Evolutionary conservation across 2,797 vertebrate species (phyloP), one percentile per base, ranked within the genome.

Genomic region (Octomys mimax): DNA sequence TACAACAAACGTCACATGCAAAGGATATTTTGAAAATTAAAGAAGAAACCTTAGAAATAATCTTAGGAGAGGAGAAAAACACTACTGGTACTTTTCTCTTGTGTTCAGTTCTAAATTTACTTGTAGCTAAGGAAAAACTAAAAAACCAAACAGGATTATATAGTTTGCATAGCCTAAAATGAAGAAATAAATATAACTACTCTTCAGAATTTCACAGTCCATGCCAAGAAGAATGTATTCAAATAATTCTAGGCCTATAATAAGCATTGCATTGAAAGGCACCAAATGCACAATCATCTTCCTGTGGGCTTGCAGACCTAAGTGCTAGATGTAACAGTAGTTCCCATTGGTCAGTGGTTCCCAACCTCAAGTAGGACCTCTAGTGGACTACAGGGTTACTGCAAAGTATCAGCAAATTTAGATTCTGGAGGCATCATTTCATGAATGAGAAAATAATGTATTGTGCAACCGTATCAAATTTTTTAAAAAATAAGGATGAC

Each of bases 331-430:
- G 3, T 78, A 36, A 59, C 10, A 21, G 22, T 31, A n/a, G 0
- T 31, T 62, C 1, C 22, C 46, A 16, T 68, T 39, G 21, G 13
- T 84, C 49, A 66, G 31, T 19, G 9, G n/a, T 54, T 84, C 64
- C 80, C 21, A 18, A 5, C 59, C 46, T 66, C 61, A 36, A 22
- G 90, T 46, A 79, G 78, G 96, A 49, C 97, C 91, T 79, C 96
- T 96, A 94, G 91, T 86, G 95, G 96, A 13, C 52, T 1, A 1
- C 33, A 62, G 26, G n/a, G 52, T 42, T 88, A 95, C 33, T 92
- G 92, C 91, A 94, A 57, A 28, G 81, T 39, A 12, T 64, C 33
- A 0, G 4, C 54, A 66, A 93, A 80, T 75, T 12, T 70, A 33
- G 26, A 81, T 77, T 92, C 33, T 54, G 73, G 28, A 62, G 22